phyloP scores from a whole-genome alignment of 1,140 invertebrate species.

The Pantala flavescens region DNA sequence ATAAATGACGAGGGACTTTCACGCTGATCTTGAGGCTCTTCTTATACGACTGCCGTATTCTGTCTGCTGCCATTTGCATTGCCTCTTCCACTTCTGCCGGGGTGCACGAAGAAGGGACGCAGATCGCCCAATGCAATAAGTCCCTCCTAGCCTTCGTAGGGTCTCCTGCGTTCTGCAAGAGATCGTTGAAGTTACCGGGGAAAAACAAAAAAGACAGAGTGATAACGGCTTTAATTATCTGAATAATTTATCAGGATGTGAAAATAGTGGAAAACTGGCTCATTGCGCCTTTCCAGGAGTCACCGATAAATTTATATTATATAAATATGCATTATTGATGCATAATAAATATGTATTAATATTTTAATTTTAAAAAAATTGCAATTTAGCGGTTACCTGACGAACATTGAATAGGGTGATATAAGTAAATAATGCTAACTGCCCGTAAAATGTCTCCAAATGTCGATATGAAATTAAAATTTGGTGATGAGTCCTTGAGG shows the following conservation, averaged over 20 bases:
- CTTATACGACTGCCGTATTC: neutral
- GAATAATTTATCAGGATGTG: neutral
- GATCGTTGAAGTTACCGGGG: neutral
- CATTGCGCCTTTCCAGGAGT: neutral
- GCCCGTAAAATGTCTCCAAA: no score
- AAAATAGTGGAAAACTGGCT: neutral
- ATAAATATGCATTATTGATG: neutral
- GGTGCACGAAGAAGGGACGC: slow-evolving; percentile 46
- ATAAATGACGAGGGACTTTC: slow-evolving; percentile 36
- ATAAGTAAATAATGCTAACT: no score
- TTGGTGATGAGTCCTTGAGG: no score
- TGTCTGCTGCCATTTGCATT: slow-evolving; percentile 33
- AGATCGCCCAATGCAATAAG: slow-evolving; percentile 48
- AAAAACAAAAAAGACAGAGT: neutral
- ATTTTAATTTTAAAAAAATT: no score
- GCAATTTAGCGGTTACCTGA: no score
- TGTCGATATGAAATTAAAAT: no score
- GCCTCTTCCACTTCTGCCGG: slow-evolving; percentile 36
- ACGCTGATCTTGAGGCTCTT: slow-evolving; percentile 32
- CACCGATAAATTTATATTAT: neutral
- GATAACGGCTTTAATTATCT: neutral
- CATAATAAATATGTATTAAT: neutral
- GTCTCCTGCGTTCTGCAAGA: slow-evolving; percentile 27
- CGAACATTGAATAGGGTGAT: no score
- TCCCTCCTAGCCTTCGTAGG: neutral